These are phyloP conservation scores for Falco concolor DNA, from an alignment of 2,797 vertebrate species.

Conservation along the genomic window DNA sequence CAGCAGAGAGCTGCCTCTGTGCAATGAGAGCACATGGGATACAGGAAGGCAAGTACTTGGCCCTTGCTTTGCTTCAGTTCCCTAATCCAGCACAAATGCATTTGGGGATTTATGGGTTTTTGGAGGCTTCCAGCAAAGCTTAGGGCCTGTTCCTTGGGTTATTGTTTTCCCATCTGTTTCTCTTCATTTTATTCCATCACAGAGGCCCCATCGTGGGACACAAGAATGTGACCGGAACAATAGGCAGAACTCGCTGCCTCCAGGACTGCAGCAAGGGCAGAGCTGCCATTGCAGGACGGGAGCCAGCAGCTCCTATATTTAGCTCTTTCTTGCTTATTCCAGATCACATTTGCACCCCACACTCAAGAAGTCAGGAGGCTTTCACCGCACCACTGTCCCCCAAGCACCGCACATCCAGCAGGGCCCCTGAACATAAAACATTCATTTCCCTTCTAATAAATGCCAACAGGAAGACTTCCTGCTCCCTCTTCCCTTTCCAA, in stretches of 20 bases:
- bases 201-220: slow-evolving; percentile 48
- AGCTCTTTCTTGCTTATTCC: slow-evolving; percentile 42
- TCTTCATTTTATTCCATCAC: slow-evolving; percentile 57
- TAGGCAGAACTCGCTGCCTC: slow-evolving; percentile 57
- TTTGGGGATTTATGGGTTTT: slow-evolving; percentile 52
- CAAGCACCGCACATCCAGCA: background rate
- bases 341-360: background rate
- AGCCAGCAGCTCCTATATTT: slow-evolving; percentile 56
- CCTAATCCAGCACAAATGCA: slow-evolving; percentile 44
- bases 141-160: slow-evolving; percentile 32
- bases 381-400: background rate
- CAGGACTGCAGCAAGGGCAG: slow-evolving; percentile 32
- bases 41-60: background rate
- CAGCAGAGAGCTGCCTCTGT: background rate
- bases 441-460: slow-evolving; percentile 43
- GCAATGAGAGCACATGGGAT: background rate
- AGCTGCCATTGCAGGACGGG: background rate
- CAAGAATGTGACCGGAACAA: slow-evolving; percentile 61
- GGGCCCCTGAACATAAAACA: background rate
- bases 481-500: background rate
- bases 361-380: slow-evolving; percentile 12
- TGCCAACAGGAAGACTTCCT: slow-evolving; percentile 50
- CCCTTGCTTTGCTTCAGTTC: slow-evolving; percentile 27
- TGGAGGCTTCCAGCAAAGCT: slow-evolving; percentile 52
- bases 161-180: slow-evolving; percentile 64